Base-by-base conservation (phyloP, 2,113 vertebrate species). In the Odocoileus hemionus region DNA sequence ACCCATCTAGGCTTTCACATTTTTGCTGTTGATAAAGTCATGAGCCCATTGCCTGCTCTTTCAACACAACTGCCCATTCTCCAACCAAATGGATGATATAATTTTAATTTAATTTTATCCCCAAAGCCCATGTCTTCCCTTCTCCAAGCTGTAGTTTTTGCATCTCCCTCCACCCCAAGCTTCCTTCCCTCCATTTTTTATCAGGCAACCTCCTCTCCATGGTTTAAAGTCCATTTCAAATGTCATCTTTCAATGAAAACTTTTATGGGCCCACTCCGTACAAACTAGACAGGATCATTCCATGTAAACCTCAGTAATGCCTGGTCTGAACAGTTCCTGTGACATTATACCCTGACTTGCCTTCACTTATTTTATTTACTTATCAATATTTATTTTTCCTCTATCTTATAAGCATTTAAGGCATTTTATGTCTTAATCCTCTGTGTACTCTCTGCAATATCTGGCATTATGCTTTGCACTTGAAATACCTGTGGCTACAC, bases 301-400 rank as follows among this genome's bases (percentile, higher is more conserved):
- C 79, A 19, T 47, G 28, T 76, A 92, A 91, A 95, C 39, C 43
- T 90, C 30, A 89, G 60, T 83, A 88, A 91, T 16, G 58, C 2
- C 10, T 88, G 26, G 2, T 89, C 70, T 95, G 60, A 93, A 50
- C 91, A 90, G 90, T 96, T 61, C 33, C 58, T 52, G 3, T 52
- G 54, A 11, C 28, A 45, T 25, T 85, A 88, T 15, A 36, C 7
- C 45, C 25, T 57, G 43, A 30, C 87, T 97, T 89, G 45, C 36
- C 23, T 78, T 80, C 5, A 39, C 55, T 89, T 86, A 76, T 57
- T 94, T 85, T 78, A 80, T 91, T 74, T 90, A 39, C 36, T 58
- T 52, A 96, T 96, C 50, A 89, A 19, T 36, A 52, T 80, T 87
- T 90, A 50, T 76, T 96, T 93, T 87, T 36, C 80, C 36, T 89